phyloP scores from a whole-genome alignment of 1,140 invertebrate genomes.

The Stenopsyche tienmushanensis region DNA sequence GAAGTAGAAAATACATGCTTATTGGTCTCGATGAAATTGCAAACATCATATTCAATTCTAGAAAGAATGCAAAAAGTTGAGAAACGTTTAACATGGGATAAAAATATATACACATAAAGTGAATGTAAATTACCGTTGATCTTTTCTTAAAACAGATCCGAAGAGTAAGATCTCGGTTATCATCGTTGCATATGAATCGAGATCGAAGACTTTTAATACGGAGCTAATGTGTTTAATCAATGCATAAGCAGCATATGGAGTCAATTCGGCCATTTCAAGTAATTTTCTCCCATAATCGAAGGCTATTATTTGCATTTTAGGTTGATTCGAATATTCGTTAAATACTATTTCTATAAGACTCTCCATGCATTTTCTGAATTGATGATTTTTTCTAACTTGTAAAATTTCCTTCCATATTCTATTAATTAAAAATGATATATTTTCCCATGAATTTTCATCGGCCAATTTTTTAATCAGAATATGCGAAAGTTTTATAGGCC shows the following conservation, averaged over 20 bases:
- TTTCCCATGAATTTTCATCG: background rate
- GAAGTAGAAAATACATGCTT: constrained; percentile 13
- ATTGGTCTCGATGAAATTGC: constrained; percentile 22
- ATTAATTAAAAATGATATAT: constrained; percentile 6
- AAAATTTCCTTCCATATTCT: constrained; percentile 36
- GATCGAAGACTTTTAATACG: background rate
- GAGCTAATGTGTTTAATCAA: constrained; percentile 20
- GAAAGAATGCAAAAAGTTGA: no score
- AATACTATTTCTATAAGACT: constrained; percentile 30
- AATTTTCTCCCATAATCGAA: constrained; percentile 23
- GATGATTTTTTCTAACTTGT: constrained; percentile 35
- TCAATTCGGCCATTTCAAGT: constrained; percentile 34
- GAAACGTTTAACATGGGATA: constrained; percentile 1
- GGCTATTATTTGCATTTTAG: constrained; percentile 14
- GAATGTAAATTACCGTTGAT: constrained; percentile 34
- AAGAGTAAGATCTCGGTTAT: constrained; percentile 26
- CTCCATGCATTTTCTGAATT: constrained; percentile 34
- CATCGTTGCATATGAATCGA: constrained; percentile 4
- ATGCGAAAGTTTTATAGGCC: constrained; percentile 21
- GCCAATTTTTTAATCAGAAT: constrained; percentile 25
- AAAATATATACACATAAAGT: background rate
- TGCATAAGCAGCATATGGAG: constrained; percentile 24
- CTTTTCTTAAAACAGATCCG: constrained; percentile 33
- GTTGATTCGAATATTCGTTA: constrained; percentile 18
- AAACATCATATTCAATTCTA: constrained; percentile 34